These are phyloP conservation scores for Polietes domitor DNA, from an alignment of 2,888 invertebrate species.

Conservation along the genomic window DNA sequence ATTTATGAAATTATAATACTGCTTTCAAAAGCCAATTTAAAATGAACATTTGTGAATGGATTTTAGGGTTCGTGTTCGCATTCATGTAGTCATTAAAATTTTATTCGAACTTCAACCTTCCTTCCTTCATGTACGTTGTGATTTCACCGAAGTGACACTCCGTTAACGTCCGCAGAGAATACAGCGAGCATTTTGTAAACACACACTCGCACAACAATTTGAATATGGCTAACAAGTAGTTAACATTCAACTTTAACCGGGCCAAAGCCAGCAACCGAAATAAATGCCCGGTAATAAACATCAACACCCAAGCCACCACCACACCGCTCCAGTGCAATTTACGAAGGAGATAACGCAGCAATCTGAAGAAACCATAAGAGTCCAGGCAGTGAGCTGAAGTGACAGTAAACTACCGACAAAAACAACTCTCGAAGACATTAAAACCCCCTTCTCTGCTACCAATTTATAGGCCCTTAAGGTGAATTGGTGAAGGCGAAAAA, in stretches of 20 bases:
- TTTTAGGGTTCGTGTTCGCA: no score
- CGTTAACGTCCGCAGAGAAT: no score
- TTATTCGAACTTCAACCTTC: no score
- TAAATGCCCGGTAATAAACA: conserved; percentile 5
- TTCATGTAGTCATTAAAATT: no score
- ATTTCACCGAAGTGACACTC: no score
- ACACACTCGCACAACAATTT: no score
- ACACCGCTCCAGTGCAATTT: background rate
- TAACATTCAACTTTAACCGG: background rate
- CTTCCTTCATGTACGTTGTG: no score
- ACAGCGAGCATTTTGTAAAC: background rate
- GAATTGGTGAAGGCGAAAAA: background rate
- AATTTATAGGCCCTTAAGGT: background rate
- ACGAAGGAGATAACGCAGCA: background rate
- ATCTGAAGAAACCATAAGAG: background rate
- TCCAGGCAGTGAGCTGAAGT: background rate
- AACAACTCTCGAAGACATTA: no score
- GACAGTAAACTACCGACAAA: background rate
- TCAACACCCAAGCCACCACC: background rate
- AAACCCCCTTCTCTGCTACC: no score
- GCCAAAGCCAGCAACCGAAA: background rate
- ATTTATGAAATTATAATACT: no score
- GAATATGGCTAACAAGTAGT: background rate
- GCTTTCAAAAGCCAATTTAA: no score
- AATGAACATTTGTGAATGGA: no score